A percentile compares a stretch with the other conserved stretches of the same genome.
Evolutionary conservation across 2,113 vertebrate genomes (phyloP).

Genomic region (Etheostoma spectabile): DNA sequence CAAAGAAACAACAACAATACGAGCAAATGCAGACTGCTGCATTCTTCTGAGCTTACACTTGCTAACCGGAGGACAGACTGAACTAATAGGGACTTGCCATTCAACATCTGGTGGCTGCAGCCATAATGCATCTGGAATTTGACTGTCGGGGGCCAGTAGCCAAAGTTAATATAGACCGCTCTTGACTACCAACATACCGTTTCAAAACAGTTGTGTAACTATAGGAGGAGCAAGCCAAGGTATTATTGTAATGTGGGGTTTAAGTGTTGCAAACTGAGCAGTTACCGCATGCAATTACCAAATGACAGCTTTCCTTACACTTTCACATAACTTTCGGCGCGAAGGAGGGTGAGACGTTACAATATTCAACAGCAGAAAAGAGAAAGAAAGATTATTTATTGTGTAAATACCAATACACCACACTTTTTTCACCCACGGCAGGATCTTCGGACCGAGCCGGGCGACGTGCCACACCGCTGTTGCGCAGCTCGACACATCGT

Average conservation of each 20-base stretch:
- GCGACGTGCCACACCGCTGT: constrained; percentile 80
- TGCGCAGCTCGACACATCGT: constrained; percentile 80
- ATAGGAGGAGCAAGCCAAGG: constrained; percentile 46
- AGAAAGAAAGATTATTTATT: constrained; percentile 4
- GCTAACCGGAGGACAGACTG: constrained; percentile 49
- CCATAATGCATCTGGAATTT: constrained; percentile 80
- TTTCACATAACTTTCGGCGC: constrained; percentile 31
- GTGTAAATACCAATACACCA: constrained; percentile 46
- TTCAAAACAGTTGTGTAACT: constrained; percentile 76
- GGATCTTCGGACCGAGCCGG: constrained; percentile 62
- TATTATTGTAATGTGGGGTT: constrained; percentile 71
- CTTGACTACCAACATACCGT: constrained; percentile 57
- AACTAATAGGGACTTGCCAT: constrained; percentile 64
- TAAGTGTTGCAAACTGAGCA: constrained; percentile 70
- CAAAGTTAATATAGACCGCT: constrained; percentile 62
- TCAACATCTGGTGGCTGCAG: constrained; percentile 80
- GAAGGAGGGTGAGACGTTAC: neutral
- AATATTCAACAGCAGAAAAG: neutral
- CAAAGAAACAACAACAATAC: constrained; percentile 55
- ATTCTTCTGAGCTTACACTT: constrained; percentile 52
- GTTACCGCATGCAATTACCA: constrained; percentile 64
- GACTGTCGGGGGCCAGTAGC: constrained; percentile 65
- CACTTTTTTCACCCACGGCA: constrained; percentile 50
- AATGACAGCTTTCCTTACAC: constrained; percentile 68
- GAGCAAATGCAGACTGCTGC: constrained; percentile 46